phyloP scores from a whole-genome alignment of 2,888 invertebrate genomes.

The Zygogramma bicolorata region DNA sequence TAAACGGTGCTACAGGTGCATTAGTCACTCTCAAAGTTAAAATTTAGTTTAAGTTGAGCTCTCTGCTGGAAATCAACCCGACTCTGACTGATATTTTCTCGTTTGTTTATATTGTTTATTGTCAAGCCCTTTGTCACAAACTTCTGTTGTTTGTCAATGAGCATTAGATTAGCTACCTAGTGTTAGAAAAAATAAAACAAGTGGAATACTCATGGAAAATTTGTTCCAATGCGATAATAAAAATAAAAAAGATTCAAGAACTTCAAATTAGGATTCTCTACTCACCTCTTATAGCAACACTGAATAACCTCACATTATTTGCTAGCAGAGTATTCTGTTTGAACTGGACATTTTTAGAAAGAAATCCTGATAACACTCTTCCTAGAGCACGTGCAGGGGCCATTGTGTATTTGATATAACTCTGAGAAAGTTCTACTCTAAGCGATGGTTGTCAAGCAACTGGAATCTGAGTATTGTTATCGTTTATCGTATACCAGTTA shows the following conservation, averaged over 20 bases:
- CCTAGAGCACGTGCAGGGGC: conserved; percentile 9
- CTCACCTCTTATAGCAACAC: conserved; percentile 41
- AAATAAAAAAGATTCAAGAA: too few relatives aligned
- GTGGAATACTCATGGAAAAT: too few relatives aligned
- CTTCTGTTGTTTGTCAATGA: too few relatives aligned
- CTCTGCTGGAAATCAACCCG: too few relatives aligned
- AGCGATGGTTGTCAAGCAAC: not conserved
- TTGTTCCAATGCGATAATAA: too few relatives aligned
- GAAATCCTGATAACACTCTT: conserved; percentile 25
- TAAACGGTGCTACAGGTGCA: not conserved
- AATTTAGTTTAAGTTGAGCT: too few relatives aligned
- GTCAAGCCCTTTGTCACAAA: too few relatives aligned
- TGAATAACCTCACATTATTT: conserved; percentile 48
- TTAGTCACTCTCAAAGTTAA: not conserved
- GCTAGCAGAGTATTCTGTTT: conserved; percentile 33
- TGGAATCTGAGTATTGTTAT: not conserved
- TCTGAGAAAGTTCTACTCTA: not conserved
- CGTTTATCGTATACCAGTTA: not conserved
- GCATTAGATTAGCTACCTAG: too few relatives aligned
- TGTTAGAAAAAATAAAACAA: too few relatives aligned
- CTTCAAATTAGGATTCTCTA: too few relatives aligned
- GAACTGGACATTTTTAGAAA: conserved; percentile 25
- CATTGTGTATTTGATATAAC: not conserved
- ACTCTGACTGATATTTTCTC: too few relatives aligned
- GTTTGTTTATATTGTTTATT: too few relatives aligned